These are phyloP conservation scores for Clupea harengus DNA, from an alignment of 2,113 vertebrate genomes.

Conservation along the genomic window DNA sequence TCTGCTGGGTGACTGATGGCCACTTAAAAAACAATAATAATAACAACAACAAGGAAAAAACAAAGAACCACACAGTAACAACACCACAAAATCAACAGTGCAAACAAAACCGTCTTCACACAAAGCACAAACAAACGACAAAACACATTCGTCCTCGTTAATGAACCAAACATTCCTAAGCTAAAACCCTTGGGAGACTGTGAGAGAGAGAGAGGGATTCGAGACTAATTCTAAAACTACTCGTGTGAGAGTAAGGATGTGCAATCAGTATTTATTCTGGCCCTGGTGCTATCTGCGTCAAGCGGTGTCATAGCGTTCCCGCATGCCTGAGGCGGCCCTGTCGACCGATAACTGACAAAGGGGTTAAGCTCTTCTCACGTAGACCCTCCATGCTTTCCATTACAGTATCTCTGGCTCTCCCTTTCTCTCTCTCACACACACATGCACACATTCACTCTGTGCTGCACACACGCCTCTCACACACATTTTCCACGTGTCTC, in stretches of 20 bases:
- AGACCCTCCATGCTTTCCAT: constrained; percentile 30
- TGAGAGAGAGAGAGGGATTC: not conserved
- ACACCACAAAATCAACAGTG: constrained; percentile 49
- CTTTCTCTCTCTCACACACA: not conserved
- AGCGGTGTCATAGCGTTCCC: constrained; percentile 31
- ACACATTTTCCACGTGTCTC: not conserved
- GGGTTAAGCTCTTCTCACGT: constrained; percentile 57
- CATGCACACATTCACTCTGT: constrained; percentile 19
- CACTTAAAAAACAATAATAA: constrained; percentile 40
- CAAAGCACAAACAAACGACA: constrained; percentile 40
- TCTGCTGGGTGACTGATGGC: constrained; percentile 49
- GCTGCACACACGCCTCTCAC: not conserved
- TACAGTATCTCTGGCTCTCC: not conserved
- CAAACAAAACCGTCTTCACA: constrained; percentile 46
- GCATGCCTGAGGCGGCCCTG: constrained; percentile 26
- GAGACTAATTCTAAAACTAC: not conserved
- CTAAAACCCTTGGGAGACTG: constrained; percentile 19
- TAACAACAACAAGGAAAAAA: constrained; percentile 14
- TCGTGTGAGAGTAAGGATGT: constrained; percentile 57
- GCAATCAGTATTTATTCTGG: constrained; percentile 61
- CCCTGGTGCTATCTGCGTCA: constrained; percentile 52
- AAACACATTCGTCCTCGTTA: constrained; percentile 39
- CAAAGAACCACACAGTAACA: constrained; percentile 39
- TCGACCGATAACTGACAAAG: constrained; percentile 44
- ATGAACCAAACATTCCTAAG: constrained; percentile 36